phyloP scores from a whole-genome alignment of 2,113 vertebrate genomes.

The Athene cunicularia region DNA sequence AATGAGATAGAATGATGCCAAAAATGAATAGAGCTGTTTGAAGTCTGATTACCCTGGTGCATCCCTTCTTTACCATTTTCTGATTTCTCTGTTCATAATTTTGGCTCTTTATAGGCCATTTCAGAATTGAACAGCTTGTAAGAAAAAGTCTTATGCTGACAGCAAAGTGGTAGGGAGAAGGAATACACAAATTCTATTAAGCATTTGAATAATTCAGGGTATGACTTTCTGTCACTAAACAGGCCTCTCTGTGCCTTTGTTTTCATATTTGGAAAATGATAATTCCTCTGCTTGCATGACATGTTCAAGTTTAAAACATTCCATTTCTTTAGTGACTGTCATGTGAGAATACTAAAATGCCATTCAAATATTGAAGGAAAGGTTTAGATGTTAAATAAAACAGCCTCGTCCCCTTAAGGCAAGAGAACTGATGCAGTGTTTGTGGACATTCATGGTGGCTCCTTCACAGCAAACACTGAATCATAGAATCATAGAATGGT shows the following conservation, averaged over 20 bases:
- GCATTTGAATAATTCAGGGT: accelerated
- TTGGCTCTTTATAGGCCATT: neutral
- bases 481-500: too few species aligned
- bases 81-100: slow-evolving; percentile 36
- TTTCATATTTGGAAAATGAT: neutral
- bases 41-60: neutral
- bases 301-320: neutral
- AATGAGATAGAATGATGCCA: neutral
- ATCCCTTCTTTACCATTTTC: slow-evolving; percentile 21
- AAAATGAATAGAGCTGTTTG: neutral
- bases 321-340: neutral
- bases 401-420: neutral
- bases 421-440: neutral
- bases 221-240: neutral
- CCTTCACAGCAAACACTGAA: neutral
- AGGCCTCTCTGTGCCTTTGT: neutral
- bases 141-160: neutral
- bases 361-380: neutral
- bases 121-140: neutral
- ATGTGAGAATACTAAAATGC: neutral
- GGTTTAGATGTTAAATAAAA: neutral
- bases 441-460: neutral
- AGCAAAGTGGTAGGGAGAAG: neutral
- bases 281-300: neutral
- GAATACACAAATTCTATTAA: neutral